Base-by-base conservation (phyloP, 2,113 vertebrate species). In the Camarhynchus parvulus region DNA sequence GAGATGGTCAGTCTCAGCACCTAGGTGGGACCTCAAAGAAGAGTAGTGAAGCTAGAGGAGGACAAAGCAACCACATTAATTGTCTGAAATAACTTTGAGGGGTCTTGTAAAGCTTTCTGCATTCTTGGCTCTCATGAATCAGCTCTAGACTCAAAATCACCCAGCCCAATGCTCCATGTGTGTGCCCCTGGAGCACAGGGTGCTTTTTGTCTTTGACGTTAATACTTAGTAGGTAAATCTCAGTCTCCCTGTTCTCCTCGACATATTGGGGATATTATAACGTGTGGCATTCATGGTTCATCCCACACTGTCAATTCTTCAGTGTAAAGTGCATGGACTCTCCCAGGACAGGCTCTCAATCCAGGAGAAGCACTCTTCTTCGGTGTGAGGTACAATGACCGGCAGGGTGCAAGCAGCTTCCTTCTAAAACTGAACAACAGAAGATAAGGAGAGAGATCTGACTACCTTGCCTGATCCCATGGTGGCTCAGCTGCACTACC, bases 261-360 rank as follows among this genome's bases (percentile, higher is more conserved):
- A 12, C 3, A 0, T 56, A n/a, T 22, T 31, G 4, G 52, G 16
- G 47, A 42, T 47, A 79, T 64, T 41, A 61, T 44, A 52, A 55
- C 0, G 0, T 6, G 21, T 52, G 61, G 78, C 7, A 8, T 55
- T 59, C 1, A 2, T 17, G 16, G 14, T 56, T 86, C 20, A 59
- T 62, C 47, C 81, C 72, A 37, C 14, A 33, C 31, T 80, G 31
- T 42, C 33, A 12, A 13, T 70, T 37, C 53, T 84, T 87, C 30
- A 39, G 39, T 41, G 55, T 49, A 37, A 73, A 77, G 13, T 15
- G 12, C 53, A 14, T 86, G 47, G 55, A 67, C 49, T 77, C 30
- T 76, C 16, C 22, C 35, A 55, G 3, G 20, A 8, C 14, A 90
- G 55, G 22, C 11, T 42, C 31, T 67, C 39, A 7, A 0, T 52